Evolutionary conservation across 2,888 invertebrate species (phyloP), one percentile per base, ranked within the genome.

Genomic region (Cosmia trapezina): DNA sequence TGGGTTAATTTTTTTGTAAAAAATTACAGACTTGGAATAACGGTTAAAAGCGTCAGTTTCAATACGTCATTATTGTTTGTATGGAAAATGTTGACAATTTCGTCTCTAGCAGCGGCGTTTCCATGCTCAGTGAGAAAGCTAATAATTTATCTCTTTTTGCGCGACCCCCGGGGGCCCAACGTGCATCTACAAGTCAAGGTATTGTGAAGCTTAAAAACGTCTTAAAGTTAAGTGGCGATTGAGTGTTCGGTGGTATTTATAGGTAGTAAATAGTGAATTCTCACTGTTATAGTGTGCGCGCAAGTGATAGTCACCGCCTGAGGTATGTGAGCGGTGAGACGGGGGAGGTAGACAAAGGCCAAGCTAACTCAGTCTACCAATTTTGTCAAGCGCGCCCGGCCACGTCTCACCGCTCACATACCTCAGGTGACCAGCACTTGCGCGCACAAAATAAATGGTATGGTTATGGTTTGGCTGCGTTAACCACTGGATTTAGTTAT

Each of bases 401-500:
- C 28, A 1, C 28, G 28, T 28, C 28, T 28, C 28, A 28, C 28
- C 28, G 28, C 3, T 28, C 28, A 28, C 28, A 28, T 28, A 28
- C 28, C 28, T 28, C 28, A 3, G 28, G 28, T 28, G 28, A 28
- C 28, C 28, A 28, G 28, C 28, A 28, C 28, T 28, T 28, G 28
- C 28, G 28, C 28, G 28, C 28, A 3, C 28, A 28, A 1, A 4
- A 0, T 37, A 37, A 11, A n/a, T n/a, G 11, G 51, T 51, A n/a
- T n/a, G n/a, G 51, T 51, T 51, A 51, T 51, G n/a, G 11, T 51
- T n/a, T 51, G n/a, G 1, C 60, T 82, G 83, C 45, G 67, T 65
- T 61, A 43, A 49, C 5, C 47, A 62, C 59, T 81, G 76, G 49
- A 47, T 56, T 68, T 71, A 22, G 7, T 28, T 41, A 63, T 65